Percentiles rank a stretch among this genome's conserved stretches.
Evolutionary conservation across 2,797 vertebrate genomes (phyloP).

Genomic region (Meda fulgida): DNA sequence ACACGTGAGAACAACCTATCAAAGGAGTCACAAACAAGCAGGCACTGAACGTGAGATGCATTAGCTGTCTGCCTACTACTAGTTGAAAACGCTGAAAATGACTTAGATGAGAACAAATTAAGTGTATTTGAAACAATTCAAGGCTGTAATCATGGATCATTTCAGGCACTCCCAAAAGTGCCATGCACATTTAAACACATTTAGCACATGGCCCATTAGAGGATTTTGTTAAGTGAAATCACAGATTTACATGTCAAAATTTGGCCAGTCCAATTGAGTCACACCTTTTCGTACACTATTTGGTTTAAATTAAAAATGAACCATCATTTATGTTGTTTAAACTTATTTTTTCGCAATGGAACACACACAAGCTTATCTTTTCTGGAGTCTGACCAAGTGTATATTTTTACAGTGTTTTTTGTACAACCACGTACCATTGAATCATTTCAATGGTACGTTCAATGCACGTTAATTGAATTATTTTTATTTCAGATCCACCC

Average conservation of each 20-base stretch:
- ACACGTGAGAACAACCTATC: constrained; percentile 85
- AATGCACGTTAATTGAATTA: too few species aligned
- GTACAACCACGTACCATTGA: background rate
- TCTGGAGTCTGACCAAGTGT: background rate
- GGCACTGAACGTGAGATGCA: background rate
- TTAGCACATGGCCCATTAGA: background rate
- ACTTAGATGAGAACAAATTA: background rate
- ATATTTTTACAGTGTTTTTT: background rate
- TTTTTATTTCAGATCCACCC: background rate
- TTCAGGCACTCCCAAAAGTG: background rate
- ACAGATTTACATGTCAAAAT: background rate
- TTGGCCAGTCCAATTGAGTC: background rate
- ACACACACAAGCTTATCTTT: background rate
- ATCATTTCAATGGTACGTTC: too few species aligned
- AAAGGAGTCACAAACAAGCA: background rate
- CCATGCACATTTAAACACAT: background rate
- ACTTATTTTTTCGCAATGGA: background rate
- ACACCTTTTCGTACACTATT: background rate
- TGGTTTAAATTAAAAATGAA: background rate
- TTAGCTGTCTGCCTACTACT: background rate
- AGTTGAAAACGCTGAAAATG: background rate
- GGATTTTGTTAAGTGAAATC: background rate
- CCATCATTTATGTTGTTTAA: background rate
- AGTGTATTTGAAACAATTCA: background rate
- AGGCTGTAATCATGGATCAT: background rate